Percentiles rank a stretch among this genome's conserved stretches.
Conservation (phyloP, 2,888 invertebrate genomes). For the Lysandra coridon region DNA sequence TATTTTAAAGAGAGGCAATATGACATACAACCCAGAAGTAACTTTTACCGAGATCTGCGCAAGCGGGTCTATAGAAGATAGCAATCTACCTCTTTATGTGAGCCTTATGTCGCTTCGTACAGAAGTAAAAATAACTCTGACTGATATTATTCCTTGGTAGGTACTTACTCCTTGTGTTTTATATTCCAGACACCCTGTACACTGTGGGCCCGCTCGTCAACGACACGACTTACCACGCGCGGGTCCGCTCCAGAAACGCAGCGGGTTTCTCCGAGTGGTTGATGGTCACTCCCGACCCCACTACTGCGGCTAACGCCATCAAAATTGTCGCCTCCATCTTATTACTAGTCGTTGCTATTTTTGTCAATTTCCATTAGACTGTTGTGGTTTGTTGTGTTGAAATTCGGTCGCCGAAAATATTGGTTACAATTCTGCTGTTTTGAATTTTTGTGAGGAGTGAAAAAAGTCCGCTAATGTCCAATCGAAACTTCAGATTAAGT, state of each 20-base stretch:
- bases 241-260: constrained; percentile 62
- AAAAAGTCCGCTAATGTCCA: no score
- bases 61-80: neutral
- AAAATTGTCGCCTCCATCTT: constrained; percentile 42
- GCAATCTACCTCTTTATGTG: neutral
- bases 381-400: neutral
- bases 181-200: constrained; percentile 57
- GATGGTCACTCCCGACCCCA: constrained; percentile 47
- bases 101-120: neutral
- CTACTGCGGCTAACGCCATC: constrained; percentile 50
- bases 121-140: no score
- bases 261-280: constrained; percentile 69
- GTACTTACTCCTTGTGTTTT: constrained; percentile 29
- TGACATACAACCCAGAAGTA: neutral
- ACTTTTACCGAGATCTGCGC: neutral
- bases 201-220: constrained; percentile 57
- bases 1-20: no score
- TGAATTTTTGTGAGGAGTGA: neutral
- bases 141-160: no score
- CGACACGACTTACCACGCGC: constrained; percentile 58
- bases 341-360: constrained; percentile 46
- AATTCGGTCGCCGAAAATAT: neutral
- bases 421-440: neutral
- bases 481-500: no score
- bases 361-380: constrained; percentile 43